Percentiles rank a stretch among this genome's conserved stretches.
Conservation (phyloP, 2,113 vertebrate species). For the Eretmochelys imbricata region DNA sequence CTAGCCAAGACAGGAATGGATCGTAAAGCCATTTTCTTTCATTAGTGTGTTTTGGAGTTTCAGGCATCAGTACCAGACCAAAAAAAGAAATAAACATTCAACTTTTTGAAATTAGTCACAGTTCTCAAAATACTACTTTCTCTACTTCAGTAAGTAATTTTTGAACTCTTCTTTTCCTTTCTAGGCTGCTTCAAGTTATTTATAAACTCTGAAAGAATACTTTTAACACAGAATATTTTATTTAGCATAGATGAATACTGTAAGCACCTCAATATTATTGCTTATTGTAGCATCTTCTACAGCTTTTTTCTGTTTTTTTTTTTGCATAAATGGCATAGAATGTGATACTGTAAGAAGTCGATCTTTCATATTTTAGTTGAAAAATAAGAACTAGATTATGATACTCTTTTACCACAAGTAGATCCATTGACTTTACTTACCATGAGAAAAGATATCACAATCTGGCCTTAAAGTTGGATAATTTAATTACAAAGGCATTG, state of each 20-base stretch:
- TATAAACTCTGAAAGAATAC: slow-evolving; percentile 4
- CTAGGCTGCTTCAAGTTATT: neutral
- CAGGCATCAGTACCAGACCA: neutral
- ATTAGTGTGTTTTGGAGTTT: neutral
- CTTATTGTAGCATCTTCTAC: neutral
- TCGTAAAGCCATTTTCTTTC: neutral
- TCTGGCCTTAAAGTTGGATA: neutral
- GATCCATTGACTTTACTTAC: neutral
- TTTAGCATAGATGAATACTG: neutral
- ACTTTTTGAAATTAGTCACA: slow-evolving; percentile 40
- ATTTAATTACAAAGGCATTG: neutral
- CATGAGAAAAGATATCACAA: too few relatives aligned
- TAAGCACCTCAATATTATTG: neutral
- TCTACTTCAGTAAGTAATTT: neutral
- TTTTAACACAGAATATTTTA: neutral
- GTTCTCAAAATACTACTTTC: slow-evolving; percentile 15
- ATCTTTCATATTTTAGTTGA: neutral
- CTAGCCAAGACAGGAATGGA: neutral
- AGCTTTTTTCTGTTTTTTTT: neutral
- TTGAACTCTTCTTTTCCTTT: neutral
- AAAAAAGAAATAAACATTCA: slow-evolving; percentile 26
- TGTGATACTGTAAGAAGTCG: neutral
- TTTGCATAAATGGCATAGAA: neutral
- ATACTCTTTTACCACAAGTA: neutral
- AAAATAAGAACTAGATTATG: neutral